Percentiles rank a stretch among this genome's conserved stretches.
Conservation (phyloP, 37 sponge, comb jelly and placozoan genomes). For the Ianthella basta region DNA sequence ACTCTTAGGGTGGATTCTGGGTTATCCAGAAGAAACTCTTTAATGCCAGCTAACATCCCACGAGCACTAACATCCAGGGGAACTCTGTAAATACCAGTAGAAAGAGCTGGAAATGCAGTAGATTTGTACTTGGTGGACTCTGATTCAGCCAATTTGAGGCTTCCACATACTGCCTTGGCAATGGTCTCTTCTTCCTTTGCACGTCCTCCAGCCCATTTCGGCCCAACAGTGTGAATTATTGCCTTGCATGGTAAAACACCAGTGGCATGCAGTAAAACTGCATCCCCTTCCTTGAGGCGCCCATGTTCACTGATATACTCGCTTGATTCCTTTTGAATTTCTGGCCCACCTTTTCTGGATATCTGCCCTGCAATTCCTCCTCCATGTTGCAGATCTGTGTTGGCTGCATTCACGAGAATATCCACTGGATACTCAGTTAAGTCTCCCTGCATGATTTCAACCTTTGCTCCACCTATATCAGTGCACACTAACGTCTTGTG, state of each 20-base stretch:
- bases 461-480: constrained; percentile 19
- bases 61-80: constrained; percentile 55
- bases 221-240: constrained; percentile 67
- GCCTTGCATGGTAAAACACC: constrained; percentile 67
- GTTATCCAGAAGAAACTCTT: constrained; percentile 24
- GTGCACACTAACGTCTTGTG: constrained; percentile 17
- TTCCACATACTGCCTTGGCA: constrained; percentile 3
- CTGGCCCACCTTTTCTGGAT: constrained; percentile 57
- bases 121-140: constrained; percentile 31
- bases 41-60: constrained; percentile 28
- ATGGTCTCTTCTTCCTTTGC: constrained; percentile 35
- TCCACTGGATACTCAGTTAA: constrained; percentile 67
- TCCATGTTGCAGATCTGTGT: constrained; percentile 55
- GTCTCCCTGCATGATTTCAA: constrained; percentile 53
- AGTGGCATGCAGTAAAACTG: constrained; percentile 33
- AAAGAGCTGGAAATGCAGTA: constrained; percentile 66
- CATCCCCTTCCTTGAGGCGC: constrained; percentile 48
- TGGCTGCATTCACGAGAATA: constrained; percentile 79
- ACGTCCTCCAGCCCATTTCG: constrained; percentile 34
- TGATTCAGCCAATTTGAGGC: constrained; percentile 29
- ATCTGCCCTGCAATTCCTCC: constrained; percentile 64
- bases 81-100: constrained; percentile 61
- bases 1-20: constrained; percentile 3
- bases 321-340: constrained; percentile 55
- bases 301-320: constrained; percentile 23